Evolutionary conservation across 2,113 vertebrate species (phyloP).

Genomic region (Alaudala cheleensis): DNA sequence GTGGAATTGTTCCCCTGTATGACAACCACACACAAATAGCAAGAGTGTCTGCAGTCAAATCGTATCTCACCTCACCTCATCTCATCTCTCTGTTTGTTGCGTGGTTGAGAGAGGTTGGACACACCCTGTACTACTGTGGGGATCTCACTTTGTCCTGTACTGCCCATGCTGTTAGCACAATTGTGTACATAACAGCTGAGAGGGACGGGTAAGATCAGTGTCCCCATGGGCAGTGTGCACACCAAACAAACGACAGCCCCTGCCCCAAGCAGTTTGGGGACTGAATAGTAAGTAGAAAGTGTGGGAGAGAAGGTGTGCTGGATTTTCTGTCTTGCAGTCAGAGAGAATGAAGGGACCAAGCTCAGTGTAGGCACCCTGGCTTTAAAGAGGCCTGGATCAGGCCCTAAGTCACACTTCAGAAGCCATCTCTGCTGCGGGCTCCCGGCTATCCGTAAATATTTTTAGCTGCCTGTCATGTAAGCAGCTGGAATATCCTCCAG

Average conservation of each 20-base stretch:
- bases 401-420: neutral
- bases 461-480: neutral
- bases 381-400: neutral
- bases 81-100: neutral
- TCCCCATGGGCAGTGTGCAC: rapidly evolving
- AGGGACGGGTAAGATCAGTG: neutral
- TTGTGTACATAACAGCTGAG: rapidly evolving
- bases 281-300: neutral
- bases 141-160: neutral
- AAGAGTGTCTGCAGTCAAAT: neutral
- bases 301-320: neutral
- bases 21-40: neutral
- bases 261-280: neutral
- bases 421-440: neutral
- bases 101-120: neutral
- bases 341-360: neutral
- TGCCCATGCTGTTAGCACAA: rapidly evolving
- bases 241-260: neutral
- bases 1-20: rapidly evolving
- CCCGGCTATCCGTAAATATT: neutral
- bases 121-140: rapidly evolving
- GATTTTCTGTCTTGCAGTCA: neutral
- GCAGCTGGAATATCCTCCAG: neutral
- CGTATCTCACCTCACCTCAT: neutral
- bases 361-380: neutral